Evolutionary conservation across 2,888 invertebrate species (phyloP), one percentile per base, ranked within the genome.

Genomic region (Scotopteryx bipunctaria): DNA sequence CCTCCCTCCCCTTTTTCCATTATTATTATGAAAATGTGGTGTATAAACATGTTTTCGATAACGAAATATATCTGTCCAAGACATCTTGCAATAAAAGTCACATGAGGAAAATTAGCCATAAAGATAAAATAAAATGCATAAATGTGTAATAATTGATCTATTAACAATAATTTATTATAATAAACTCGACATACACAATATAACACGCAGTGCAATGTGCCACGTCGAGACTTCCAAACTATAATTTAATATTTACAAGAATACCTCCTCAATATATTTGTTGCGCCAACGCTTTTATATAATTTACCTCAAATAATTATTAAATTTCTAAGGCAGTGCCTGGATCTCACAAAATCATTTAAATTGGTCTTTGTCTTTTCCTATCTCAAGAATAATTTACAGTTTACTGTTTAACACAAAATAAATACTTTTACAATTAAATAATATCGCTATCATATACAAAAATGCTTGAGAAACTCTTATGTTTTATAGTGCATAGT

Each of bases 91-190:
- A 16, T 32, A 14, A 33, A 33, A n/a, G 33, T 17, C 33, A 15
- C 2, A 17, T 33, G 16, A n/a, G 29, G 13, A 11, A 32, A 35
- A 19, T 17, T 5, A 23, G 14, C 9, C 5, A 15, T 36, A 25
- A 33, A 17, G 6, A 16, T 23, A 52, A 56, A 58, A 55, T 50
- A 21, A 48, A 54, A 48, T 48, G 6, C 37, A 29, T 4, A 43
- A 6, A 11, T 57, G 53, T 57, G 82, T 86, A 84, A 85, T 86
- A 86, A 82, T 83, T 78, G 77, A 86, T 89, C 82, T 90, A 89
- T 87, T 89, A 88, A 89, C 87, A 87, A 88, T 87, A 88, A 86
- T 85, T 86, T 85, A 86, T 86, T 85, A 84, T 81, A 81, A 81
- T 83, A 81, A 84, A 84, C 79, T 73, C 83, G 54, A 84, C 85